Evolutionary conservation across 2,888 invertebrate species (phyloP).

Genomic region (Bursaphelenchus okinawaensis): DNA sequence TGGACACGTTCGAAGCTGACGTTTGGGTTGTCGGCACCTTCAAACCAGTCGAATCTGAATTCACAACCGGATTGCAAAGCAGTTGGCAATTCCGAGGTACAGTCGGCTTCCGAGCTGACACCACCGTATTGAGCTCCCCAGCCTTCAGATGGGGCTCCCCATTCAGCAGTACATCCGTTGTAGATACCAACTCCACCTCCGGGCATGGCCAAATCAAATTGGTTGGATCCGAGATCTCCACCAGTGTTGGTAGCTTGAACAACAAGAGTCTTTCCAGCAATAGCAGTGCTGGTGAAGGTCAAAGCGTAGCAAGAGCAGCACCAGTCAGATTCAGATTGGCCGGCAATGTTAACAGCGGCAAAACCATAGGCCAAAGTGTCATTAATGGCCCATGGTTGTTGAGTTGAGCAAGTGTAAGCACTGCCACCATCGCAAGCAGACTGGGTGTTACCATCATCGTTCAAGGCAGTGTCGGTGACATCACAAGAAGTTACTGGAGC

Average conservation of each 20-base stretch:
- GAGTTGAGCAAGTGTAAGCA: neutral
- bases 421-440: neutral
- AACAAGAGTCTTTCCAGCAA: neutral
- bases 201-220: neutral
- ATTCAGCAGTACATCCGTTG: conserved; percentile 1
- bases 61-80: neutral
- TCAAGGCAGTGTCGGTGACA: neutral
- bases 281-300: neutral
- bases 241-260: neutral
- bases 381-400: neutral
- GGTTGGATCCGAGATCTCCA: neutral
- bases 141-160: neutral
- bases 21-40: neutral
- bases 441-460: neutral
- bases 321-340: neutral
- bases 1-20: neutral
- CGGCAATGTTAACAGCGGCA: neutral
- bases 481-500: neutral
- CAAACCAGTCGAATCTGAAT: neutral
- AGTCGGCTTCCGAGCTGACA: neutral
- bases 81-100: neutral
- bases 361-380: neutral
- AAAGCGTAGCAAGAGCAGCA: neutral
- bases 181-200: neutral
- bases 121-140: neutral